A percentile compares a stretch with the other conserved stretches of the same genome.
These are phyloP conservation scores for Craniophora ligustri DNA, from an alignment of 2,888 invertebrate species.

Conservation along the genomic window DNA sequence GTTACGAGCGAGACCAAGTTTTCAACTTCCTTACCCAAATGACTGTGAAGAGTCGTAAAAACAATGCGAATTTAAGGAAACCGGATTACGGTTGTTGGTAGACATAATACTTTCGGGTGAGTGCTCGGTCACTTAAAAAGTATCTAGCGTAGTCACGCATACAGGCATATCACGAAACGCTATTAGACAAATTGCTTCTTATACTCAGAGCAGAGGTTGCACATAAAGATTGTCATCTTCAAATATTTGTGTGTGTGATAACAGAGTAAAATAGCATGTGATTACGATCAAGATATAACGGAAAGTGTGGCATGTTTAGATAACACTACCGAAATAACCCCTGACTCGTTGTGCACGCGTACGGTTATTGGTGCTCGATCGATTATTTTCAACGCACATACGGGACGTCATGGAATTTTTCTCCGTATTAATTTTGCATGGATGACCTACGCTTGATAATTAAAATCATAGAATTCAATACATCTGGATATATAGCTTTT, in stretches of 20 bases:
- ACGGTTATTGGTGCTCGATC: slow-evolving; percentile 62
- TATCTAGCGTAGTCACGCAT: slow-evolving; percentile 50
- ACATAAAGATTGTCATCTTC: slow-evolving; percentile 9
- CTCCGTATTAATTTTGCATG: slow-evolving; percentile 27
- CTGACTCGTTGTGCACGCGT: slow-evolving; percentile 62
- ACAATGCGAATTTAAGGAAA: slow-evolving; percentile 51
- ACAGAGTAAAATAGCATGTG: slow-evolving; percentile 49
- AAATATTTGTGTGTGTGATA: slow-evolving; percentile 23
- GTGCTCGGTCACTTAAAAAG: slow-evolving; percentile 45
- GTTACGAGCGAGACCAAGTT: slow-evolving; percentile 56
- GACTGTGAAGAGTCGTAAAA: slow-evolving; percentile 52
- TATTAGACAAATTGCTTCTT: slow-evolving; percentile 34
- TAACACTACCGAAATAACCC: slow-evolving; percentile 68
- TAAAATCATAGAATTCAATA: too few species aligned
- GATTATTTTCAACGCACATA: slow-evolving; percentile 64
- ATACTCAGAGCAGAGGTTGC: slow-evolving; percentile 8
- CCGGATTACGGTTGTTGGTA: slow-evolving; percentile 46
- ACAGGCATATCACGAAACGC: slow-evolving; percentile 43
- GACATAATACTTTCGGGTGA: slow-evolving; percentile 46
- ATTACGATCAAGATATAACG: slow-evolving; percentile 59
- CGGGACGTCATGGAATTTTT: slow-evolving; percentile 54
- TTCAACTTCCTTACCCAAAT: slow-evolving; percentile 59
- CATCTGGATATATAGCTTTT: too few species aligned
- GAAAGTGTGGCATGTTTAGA: slow-evolving; percentile 63
- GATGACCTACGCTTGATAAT: too few species aligned